Percentiles rank a stretch among this genome's conserved stretches.
These are phyloP conservation scores for Oxycera nigricornis DNA, from an alignment of 2,888 invertebrate genomes.

Conservation along the genomic window DNA sequence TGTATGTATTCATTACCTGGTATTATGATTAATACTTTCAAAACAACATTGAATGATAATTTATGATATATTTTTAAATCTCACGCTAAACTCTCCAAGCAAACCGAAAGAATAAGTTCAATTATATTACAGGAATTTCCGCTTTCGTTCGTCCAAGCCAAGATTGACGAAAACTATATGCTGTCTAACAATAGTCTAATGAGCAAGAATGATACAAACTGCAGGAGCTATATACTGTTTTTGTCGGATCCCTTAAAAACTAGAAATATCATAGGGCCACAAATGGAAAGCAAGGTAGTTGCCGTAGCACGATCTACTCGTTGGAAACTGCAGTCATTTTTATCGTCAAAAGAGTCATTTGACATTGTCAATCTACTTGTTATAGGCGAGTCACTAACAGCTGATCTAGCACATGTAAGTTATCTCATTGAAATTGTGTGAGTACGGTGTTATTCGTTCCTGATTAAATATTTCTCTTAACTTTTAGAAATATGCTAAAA, in stretches of 20 bases:
- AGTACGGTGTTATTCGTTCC: too few species aligned
- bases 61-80: too few species aligned
- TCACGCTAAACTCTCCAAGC: too few species aligned
- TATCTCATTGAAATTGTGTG: too few species aligned
- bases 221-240: slow-evolving; percentile 72
- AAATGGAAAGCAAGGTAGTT: slow-evolving; percentile 70
- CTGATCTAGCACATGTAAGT: slow-evolving; percentile 63
- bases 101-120: too few species aligned
- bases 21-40: too few species aligned
- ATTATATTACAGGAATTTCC: slow-evolving; percentile 61
- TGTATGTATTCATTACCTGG: too few species aligned
- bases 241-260: slow-evolving; percentile 70
- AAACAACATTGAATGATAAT: too few species aligned
- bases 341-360: slow-evolving; percentile 68
- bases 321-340: slow-evolving; percentile 77
- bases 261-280: slow-evolving; percentile 67
- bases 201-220: slow-evolving; percentile 60
- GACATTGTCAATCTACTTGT: slow-evolving; percentile 75
- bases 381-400: slow-evolving; percentile 71
- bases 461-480: too few species aligned
- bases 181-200: slow-evolving; percentile 60
- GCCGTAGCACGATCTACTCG: slow-evolving; percentile 74
- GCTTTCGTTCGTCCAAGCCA: slow-evolving; percentile 69
- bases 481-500: too few species aligned
- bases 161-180: slow-evolving; percentile 64